Conservation (phyloP, 2,888 invertebrate genomes). For the Pteria penguin region DNA sequence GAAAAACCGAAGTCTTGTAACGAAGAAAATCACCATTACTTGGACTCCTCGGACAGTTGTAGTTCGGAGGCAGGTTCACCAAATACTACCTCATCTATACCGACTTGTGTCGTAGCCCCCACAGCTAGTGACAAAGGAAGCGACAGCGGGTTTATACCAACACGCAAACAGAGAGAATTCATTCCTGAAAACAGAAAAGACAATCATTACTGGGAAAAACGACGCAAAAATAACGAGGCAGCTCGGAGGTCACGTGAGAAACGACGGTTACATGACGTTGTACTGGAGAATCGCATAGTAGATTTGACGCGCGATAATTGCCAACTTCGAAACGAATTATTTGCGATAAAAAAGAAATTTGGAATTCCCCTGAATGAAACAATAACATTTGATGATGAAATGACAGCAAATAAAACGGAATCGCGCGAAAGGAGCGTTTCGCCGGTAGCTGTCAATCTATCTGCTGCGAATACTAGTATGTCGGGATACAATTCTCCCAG, state of each 20-base stretch:
- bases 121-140: slow-evolving; percentile 44
- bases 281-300: slow-evolving; percentile 94
- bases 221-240: slow-evolving; percentile 97
- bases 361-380: slow-evolving; percentile 69
- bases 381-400: slow-evolving; percentile 48
- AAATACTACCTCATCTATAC: slow-evolving; percentile 42
- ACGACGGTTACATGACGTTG: slow-evolving; percentile 97
- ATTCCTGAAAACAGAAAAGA: slow-evolving; percentile 98
- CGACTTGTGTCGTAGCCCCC: slow-evolving; percentile 60
- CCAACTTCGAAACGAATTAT: slow-evolving; percentile 93
- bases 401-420: neutral
- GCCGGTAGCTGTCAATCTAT: slow-evolving; percentile 16
- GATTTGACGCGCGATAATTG: slow-evolving; percentile 97
- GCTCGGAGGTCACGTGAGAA: slow-evolving; percentile 98
- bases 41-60: neutral
- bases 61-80: slow-evolving; percentile 45
- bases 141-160: slow-evolving; percentile 75
- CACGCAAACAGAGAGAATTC: slow-evolving; percentile 96
- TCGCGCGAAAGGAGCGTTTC: slow-evolving; percentile 5
- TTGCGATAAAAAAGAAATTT: slow-evolving; percentile 92
- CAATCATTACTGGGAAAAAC: slow-evolving; percentile 97
- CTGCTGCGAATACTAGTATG: slow-evolving; percentile 21
- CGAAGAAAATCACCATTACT: neutral
- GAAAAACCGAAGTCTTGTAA: neutral
- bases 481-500: slow-evolving; percentile 27